phyloP scores from a whole-genome alignment of 2,113 vertebrate genomes.

The Oncorhynchus kisutch region DNA sequence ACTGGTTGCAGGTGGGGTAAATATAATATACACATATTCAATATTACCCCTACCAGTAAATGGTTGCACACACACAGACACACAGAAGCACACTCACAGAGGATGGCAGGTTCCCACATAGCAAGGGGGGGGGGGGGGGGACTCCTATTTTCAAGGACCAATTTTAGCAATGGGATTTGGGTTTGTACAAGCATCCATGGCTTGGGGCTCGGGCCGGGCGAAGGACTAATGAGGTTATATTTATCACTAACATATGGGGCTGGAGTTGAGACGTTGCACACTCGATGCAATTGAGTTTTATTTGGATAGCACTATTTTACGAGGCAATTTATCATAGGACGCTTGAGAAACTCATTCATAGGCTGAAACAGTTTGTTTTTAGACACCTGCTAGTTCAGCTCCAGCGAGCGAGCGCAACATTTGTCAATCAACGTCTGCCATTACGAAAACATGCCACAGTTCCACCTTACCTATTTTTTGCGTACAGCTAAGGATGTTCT shows the following conservation, averaged over 20 bases:
- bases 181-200: conserved; percentile 56
- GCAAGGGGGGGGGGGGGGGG: conserved; percentile 29
- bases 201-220: conserved; percentile 32
- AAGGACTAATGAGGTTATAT: conserved; percentile 56
- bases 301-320: conserved; percentile 44
- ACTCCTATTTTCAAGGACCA: conserved; percentile 54
- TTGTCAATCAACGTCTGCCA: no score
- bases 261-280: conserved; percentile 24
- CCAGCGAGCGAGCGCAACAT: no score
- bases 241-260: conserved; percentile 52
- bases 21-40: no score
- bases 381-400: conserved; percentile 35
- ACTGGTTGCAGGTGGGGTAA: no score
- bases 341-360: conserved; percentile 35
- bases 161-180: conserved; percentile 58
- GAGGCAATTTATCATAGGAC: conserved; percentile 52
- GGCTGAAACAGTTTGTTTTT: background rate
- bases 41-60: no score
- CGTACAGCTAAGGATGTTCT: no score
- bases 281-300: conserved; percentile 47
- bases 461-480: no score
- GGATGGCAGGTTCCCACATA: conserved; percentile 47
- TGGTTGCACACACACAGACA: no score
- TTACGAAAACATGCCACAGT: no score
- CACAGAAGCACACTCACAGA: conserved; percentile 9